Conservation (phyloP, 2,797 vertebrate genomes). For the Knipowitschia caucasica region DNA sequence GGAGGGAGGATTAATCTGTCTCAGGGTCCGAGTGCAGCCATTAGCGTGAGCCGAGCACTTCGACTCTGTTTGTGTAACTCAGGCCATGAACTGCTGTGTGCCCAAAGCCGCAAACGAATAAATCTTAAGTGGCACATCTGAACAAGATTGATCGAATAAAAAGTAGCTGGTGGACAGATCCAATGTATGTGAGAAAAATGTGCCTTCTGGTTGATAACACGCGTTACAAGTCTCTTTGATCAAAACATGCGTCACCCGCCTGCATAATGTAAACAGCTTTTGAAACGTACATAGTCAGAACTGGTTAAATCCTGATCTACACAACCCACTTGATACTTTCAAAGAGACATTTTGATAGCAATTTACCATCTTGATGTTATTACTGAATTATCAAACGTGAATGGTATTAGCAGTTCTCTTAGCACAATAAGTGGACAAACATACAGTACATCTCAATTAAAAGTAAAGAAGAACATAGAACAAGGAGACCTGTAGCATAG, state of each 20-base stretch:
- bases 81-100: conserved; percentile 12
- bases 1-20: conserved; percentile 55
- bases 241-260: conserved; percentile 33
- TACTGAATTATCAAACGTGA: background rate
- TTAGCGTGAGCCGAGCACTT: conserved; percentile 28
- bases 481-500: too few species aligned
- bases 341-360: background rate
- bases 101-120: conserved; percentile 15
- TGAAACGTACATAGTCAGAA: conserved; percentile 20
- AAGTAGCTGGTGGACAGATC: conserved; percentile 23
- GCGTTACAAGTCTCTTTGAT: conserved; percentile 43
- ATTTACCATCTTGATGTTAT: background rate
- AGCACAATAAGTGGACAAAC: too few species aligned
- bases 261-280: conserved; percentile 29
- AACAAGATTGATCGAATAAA: conserved; percentile 36
- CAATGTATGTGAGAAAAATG: conserved; percentile 15
- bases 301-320: conserved; percentile 13
- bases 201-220: conserved; percentile 31
- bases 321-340: conserved; percentile 7
- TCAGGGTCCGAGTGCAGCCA: conserved; percentile 46
- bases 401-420: too few species aligned
- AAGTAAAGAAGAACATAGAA: too few species aligned
- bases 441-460: too few species aligned
- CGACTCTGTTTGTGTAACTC: conserved; percentile 43
- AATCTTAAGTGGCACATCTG: conserved; percentile 22